Conservation (phyloP, 2,797 vertebrate species). For the Tapera naevia region DNA sequence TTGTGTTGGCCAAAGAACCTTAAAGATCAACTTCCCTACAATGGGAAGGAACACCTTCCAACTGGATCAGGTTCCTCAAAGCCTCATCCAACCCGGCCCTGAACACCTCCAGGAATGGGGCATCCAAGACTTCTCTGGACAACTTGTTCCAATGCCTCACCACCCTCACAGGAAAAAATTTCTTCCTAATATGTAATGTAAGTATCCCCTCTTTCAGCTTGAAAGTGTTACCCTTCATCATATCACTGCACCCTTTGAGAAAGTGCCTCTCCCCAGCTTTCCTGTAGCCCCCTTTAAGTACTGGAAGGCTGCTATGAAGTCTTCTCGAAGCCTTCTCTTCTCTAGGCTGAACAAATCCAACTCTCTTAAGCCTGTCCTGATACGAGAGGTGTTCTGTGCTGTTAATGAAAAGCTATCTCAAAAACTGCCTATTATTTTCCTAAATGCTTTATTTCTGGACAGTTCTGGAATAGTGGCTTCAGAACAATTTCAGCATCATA, state of each 20-base stretch:
- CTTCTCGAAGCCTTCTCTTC: neutral
- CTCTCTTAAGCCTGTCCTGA: neutral
- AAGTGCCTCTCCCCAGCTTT: neutral
- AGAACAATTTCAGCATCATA: neutral
- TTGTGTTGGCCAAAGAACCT: neutral
- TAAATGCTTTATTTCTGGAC: neutral
- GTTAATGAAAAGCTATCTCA: neutral
- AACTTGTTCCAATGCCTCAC: fast-evolving
- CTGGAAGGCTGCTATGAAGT: neutral
- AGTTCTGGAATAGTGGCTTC: neutral
- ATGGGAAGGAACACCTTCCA: neutral
- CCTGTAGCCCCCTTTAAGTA: too few relatives aligned
- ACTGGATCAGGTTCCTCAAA: fast-evolving
- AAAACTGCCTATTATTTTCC: neutral
- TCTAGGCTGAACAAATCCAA: neutral
- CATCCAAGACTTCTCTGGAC: fast-evolving
- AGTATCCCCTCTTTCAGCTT: neutral
- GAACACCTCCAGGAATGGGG: neutral
- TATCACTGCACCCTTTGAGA: neutral
- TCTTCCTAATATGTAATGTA: neutral
- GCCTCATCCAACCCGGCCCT: neutral
- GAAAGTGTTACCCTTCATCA: fast-evolving
- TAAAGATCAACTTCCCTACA: fast-evolving
- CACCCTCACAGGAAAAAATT: neutral
- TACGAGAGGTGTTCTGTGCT: neutral